Conservation (phyloP, 2,888 invertebrate species). For the Sinhomidia bicolor region DNA sequence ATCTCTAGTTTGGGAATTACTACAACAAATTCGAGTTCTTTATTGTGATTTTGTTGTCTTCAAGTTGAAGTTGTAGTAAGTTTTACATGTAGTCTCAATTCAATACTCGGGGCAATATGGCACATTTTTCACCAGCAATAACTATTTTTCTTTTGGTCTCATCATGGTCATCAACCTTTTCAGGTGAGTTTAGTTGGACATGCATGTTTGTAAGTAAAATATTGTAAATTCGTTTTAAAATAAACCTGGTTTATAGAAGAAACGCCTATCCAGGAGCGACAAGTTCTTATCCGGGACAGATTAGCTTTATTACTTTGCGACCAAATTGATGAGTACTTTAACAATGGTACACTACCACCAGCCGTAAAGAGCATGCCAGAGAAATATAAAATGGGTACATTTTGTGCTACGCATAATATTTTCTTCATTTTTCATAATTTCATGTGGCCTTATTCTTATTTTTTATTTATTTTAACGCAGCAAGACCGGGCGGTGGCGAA, state of each 20-base stretch:
- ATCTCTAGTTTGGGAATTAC: too few species aligned
- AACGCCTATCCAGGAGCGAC: constrained; percentile 49
- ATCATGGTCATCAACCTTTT: too few species aligned
- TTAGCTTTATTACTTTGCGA: constrained; percentile 72
- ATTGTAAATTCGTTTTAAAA: not conserved
- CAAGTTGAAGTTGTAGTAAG: too few species aligned
- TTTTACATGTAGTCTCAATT: too few species aligned
- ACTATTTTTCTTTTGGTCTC: not conserved
- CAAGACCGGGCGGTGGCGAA: too few species aligned
- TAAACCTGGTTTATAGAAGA: too few species aligned
- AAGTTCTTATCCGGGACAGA: constrained; percentile 72
- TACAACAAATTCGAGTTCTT: too few species aligned
- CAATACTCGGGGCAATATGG: too few species aligned
- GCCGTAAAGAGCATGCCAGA: constrained; percentile 71
- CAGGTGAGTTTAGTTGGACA: not conserved
- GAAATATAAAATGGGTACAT: constrained; percentile 70
- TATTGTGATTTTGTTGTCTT: too few species aligned
- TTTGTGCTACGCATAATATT: too few species aligned
- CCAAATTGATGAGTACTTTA: constrained; percentile 65
- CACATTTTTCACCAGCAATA: too few species aligned
- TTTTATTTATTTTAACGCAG: too few species aligned
- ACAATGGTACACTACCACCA: constrained; percentile 53
- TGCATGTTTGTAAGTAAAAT: not conserved
- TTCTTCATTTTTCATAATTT: not conserved
- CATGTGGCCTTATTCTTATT: not conserved